Percentiles rank a stretch among this genome's conserved stretches.
Evolutionary conservation across 2,113 vertebrate species (phyloP).

Genomic region (Apodemus sylvaticus): DNA sequence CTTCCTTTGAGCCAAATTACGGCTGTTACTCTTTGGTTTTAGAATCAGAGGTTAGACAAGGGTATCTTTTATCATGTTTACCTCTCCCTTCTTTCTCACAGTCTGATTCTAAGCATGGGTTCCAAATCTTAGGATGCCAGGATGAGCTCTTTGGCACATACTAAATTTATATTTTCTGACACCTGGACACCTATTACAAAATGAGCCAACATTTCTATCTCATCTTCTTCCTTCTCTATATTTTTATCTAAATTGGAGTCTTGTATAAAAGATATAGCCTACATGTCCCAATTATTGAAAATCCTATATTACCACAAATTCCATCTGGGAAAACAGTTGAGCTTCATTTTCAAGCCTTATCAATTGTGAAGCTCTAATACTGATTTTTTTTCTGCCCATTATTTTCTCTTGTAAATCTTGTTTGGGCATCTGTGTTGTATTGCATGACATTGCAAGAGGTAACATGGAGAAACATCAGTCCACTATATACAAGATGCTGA

Average conservation of each 20-base stretch:
- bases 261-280: background rate
- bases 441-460: no score
- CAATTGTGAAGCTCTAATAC: no score
- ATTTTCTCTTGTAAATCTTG: background rate
- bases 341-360: background rate
- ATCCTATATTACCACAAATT: background rate
- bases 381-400: no score
- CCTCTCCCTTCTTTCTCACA: background rate
- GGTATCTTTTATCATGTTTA: background rate
- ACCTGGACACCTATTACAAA: background rate
- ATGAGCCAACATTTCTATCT: background rate
- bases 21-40: background rate
- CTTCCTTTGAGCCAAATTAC: background rate
- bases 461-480: no score
- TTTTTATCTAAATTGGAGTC: background rate
- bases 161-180: background rate
- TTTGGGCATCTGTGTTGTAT: background rate
- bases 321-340: background rate
- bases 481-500: background rate
- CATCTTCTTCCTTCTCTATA: background rate
- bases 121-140: background rate
- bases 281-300: background rate
- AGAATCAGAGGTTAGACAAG: background rate
- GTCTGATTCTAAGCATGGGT: background rate
- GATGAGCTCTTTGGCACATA: background rate